Evolutionary conservation across 92 coral and sea anemone species (phyloP), one percentile per base, ranked within the genome.

Genomic region (Zoanthus solanderi): DNA sequence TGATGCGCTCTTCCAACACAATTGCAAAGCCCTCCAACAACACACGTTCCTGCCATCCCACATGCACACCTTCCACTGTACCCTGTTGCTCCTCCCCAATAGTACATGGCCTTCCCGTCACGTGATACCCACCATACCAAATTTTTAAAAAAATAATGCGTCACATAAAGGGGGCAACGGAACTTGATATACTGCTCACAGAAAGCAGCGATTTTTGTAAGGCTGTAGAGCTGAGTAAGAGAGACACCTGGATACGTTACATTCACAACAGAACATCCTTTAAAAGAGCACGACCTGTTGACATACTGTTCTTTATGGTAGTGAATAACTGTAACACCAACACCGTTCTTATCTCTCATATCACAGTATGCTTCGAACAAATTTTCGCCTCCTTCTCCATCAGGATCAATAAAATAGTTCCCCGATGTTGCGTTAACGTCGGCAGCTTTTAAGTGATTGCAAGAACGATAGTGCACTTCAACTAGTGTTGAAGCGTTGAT

Each of bases 61-160:
- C 94, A 92, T 76, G 94, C 92, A 82, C 94, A 92, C 78, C 69
- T 92, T 14, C 54, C 61, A 23, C 90, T 87, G 9, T 78, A 48
- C 8, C 79, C 77, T 5, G 87, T 71, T 17, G 94, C 94, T 76
- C 94, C 94, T 6, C 94, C 92, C 94, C 94, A 92, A 83, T 89
- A 92, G 16, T 75, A 23, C 67, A 60, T 60, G 18, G 67, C 18
- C 28, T 60, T 60, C 16, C 67, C 67, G 18, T 60, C 67, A 16
- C 67, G 67, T 5, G 67, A 60, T 6, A 60, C 67, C 67, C 67
- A 60, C 67, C 67, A 60, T 0, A 23, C 67, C 1, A 5, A 14
- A 60, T 15, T 29, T n/a, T 60, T 23, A 23, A 17, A 60, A 5
- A 60, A 60, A 60, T 23, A 5, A n/a, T 7, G 15, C 18, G 18